Base-by-base conservation (phyloP, 2,797 vertebrate species). In the Clarias fuscus region DNA sequence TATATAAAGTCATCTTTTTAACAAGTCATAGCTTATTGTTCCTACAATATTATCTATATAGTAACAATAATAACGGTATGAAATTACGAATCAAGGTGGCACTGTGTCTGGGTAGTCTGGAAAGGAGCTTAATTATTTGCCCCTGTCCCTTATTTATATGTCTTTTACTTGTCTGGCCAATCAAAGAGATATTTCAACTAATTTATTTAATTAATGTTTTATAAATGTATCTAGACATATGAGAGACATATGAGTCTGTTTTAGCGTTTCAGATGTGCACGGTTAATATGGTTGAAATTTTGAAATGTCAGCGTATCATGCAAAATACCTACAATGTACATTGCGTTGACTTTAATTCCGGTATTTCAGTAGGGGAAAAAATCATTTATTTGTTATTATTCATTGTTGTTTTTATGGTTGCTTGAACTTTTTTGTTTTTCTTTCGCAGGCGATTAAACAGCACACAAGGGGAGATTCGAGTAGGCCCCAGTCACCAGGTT, bases 401-500 rank as follows among this genome's bases (percentile, higher is more conserved):
- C 7, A 22, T 72, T 72, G 40, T 48, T 17, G 27, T 33, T 61
- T 22, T 62, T 40, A 14, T 79, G 13, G 91, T 86, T 90, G 81
- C 85, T 88, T 87, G 27, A 83, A 40, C 7, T 40, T 91, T 89
- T 92, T 79, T 92, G 43, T 93, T 83, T 92, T 3, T 92, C 6
- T 88, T 79, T 91, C 92, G 83, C 94, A 99, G 98, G 96, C 97
- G 98, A 95, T 94, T 99, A 89, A 99, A 99, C 96, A 99, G 98
- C 93, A 99, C 98, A 89, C 98, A 99, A 88, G 98, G 98, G 86
- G 98, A 99, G 93, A 99, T 99, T 93, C 96, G 98, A 91, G 98
- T 99, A 87, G 98, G 98, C 89, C 98, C 98, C 83, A 99, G 98
- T 93, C 98, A 99, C 91, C 98, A 99, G 96, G 98, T 99, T 95